Evolutionary conservation across 2,113 vertebrate species (phyloP).

Genomic region (Cryptomyrus ogoouensis): DNA sequence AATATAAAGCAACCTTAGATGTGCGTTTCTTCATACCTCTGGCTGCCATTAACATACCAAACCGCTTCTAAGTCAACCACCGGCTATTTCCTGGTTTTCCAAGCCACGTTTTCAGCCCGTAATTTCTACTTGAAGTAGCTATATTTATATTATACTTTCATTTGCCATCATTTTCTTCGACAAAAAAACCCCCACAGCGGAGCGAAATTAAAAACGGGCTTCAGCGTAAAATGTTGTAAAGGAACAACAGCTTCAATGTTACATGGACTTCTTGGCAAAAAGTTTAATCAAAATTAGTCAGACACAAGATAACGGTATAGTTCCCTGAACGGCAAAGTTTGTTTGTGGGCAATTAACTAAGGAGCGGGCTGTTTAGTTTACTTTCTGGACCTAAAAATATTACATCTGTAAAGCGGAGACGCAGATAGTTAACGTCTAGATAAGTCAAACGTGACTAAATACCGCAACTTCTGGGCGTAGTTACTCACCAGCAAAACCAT

Average conservation of each 20-base stretch:
- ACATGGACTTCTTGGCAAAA: not conserved
- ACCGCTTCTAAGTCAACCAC: not conserved
- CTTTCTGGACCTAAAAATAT: not conserved
- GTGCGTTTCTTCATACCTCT: not conserved
- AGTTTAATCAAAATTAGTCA: not conserved
- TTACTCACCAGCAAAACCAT: not conserved
- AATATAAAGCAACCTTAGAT: not conserved
- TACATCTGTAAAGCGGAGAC: not conserved
- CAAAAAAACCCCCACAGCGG: not conserved
- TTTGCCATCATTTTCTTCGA: not conserved
- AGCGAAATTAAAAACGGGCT: not conserved
- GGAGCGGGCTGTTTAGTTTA: not conserved
- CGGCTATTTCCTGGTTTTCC: not conserved
- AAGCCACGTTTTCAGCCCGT: not conserved
- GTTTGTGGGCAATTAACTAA: not conserved
- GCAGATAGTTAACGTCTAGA: not conserved
- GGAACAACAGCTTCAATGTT: not conserved
- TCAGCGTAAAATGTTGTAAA: not conserved
- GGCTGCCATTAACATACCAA: not conserved
- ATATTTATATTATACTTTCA: not conserved
- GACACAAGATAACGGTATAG: not conserved
- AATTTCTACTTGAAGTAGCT: not conserved
- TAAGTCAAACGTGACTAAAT: not conserved
- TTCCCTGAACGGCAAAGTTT: not conserved
- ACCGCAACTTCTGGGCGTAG: not conserved